These are phyloP conservation scores for Epirrita christyi DNA, from an alignment of 2,888 invertebrate species.

Conservation along the genomic window DNA sequence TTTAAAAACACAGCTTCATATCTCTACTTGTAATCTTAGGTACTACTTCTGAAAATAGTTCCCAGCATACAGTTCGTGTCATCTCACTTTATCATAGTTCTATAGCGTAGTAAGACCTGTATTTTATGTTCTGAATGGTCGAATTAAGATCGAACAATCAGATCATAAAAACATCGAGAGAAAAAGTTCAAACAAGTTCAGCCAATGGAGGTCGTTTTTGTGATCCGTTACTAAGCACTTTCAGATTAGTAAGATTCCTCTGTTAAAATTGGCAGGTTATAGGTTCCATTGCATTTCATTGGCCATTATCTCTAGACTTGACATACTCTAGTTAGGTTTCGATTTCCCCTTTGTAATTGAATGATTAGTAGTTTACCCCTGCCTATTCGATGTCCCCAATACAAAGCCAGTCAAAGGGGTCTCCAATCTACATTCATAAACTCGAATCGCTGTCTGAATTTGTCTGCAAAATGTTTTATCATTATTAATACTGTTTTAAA, in stretches of 20 bases:
- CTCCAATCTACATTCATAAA: background rate
- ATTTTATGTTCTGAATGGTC: constrained; percentile 18
- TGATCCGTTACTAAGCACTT: constrained; percentile 15
- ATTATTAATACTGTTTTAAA: constrained; percentile 20
- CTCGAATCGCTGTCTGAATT: background rate
- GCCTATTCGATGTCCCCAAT: constrained; percentile 18
- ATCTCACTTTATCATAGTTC: constrained; percentile 4
- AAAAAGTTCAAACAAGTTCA: constrained; percentile 23
- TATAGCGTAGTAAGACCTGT: constrained; percentile 3
- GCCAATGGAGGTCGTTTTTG: constrained; percentile 13
- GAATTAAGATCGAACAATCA: constrained; percentile 25
- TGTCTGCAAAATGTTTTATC: constrained; percentile 6
- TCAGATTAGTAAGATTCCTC: constrained; percentile 9
- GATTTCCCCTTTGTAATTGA: constrained; percentile 18
- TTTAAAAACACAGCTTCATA: background rate
- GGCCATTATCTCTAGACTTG: background rate
- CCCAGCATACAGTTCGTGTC: constrained; percentile 6
- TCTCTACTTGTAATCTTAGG: background rate
- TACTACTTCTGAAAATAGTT: background rate
- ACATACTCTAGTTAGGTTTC: background rate
- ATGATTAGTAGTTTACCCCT: constrained; percentile 13
- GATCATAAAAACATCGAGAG: constrained; percentile 20
- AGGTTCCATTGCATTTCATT: background rate
- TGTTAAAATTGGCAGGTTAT: constrained; percentile 12
- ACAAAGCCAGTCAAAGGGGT: constrained; percentile 9